These are phyloP conservation scores for Alviniconcha marisindica DNA, from an alignment of 1,140 invertebrate genomes.

Conservation along the genomic window DNA sequence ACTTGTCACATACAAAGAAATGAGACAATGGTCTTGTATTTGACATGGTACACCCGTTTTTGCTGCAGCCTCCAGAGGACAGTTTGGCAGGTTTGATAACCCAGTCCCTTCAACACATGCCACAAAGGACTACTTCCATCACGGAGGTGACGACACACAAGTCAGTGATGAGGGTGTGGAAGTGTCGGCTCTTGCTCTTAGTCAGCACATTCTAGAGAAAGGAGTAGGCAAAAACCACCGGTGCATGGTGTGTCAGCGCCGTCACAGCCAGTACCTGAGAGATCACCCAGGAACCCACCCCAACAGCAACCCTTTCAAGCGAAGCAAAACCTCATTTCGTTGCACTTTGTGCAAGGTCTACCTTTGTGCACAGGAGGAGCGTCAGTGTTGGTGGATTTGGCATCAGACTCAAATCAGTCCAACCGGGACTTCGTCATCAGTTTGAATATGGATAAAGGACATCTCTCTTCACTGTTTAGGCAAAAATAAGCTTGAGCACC, in stretches of 20 bases:
- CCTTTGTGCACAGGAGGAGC: slow-evolving; percentile 8
- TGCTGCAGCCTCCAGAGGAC: too few relatives aligned
- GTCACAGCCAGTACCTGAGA: slow-evolving; percentile 6
- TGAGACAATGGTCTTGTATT: too few relatives aligned
- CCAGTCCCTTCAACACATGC: too few relatives aligned
- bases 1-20: too few relatives aligned
- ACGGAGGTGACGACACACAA: background rate
- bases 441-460: too few relatives aligned
- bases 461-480: too few relatives aligned
- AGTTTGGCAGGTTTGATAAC: too few relatives aligned
- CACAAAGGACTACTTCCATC: background rate
- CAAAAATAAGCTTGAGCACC: background rate
- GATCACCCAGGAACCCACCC: slow-evolving; percentile 14
- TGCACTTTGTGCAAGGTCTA: slow-evolving; percentile 6
- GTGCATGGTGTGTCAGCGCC: slow-evolving; percentile 9
- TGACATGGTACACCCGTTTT: too few relatives aligned
- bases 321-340: background rate
- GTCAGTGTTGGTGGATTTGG: slow-evolving; percentile 15
- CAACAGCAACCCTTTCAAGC: background rate
- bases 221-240: slow-evolving; percentile 7
- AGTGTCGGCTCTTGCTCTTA: background rate
- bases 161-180: too few relatives aligned
- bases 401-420: background rate
- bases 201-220: background rate
- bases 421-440: too few relatives aligned